Conservation (phyloP, 2,113 vertebrate genomes). For the Gasterosteus nipponicus region DNA sequence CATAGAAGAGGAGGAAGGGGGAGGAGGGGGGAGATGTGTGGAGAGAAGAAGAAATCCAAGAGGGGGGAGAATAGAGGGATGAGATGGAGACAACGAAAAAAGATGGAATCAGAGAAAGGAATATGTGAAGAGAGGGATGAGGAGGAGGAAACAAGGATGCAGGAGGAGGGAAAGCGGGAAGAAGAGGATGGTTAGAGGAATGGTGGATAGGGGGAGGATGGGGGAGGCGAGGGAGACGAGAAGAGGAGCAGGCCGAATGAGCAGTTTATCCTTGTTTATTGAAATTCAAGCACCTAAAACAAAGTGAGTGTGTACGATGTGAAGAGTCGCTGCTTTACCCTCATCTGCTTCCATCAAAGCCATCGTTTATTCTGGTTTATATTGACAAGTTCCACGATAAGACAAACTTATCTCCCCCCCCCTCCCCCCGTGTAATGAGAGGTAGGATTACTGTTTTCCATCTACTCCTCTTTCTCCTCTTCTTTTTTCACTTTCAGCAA, state of each 20-base stretch:
- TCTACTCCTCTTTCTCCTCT: conserved; percentile 42
- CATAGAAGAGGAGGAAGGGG: conserved; percentile 33
- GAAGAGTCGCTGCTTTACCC: no score
- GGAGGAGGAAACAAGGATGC: background rate
- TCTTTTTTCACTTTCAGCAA: conserved; percentile 14
- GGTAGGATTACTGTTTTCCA: conserved; percentile 16
- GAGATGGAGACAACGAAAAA: background rate
- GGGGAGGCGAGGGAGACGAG: background rate
- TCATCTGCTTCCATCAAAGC: no score
- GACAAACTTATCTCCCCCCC: no score
- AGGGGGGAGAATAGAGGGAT: background rate
- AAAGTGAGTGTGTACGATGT: no score
- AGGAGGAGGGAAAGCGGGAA: no score
- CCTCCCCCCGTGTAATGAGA: no score
- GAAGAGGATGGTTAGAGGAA: background rate
- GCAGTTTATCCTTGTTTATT: no score
- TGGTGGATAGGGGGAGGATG: background rate
- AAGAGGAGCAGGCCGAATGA: background rate
- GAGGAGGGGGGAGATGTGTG: conserved; percentile 7
- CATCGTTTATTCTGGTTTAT: no score
- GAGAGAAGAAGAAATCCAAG: background rate
- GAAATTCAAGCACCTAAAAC: no score
- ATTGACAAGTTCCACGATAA: no score
- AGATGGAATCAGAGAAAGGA: background rate
- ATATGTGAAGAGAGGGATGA: background rate